Percentiles rank a stretch among this genome's conserved stretches.
Conservation (phyloP, 2,113 vertebrate species). For the Galbula dea region DNA sequence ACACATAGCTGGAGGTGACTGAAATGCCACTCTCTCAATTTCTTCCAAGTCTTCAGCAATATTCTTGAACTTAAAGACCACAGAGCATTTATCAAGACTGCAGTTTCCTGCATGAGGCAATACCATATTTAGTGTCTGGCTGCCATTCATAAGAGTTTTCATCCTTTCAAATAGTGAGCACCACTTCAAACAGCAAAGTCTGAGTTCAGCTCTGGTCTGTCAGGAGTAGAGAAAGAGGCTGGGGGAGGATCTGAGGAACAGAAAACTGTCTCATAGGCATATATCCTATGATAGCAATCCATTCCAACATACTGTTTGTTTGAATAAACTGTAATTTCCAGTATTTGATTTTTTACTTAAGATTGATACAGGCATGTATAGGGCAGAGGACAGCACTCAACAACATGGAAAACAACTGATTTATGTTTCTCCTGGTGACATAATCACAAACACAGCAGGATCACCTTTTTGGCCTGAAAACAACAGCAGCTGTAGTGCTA, state of each 20-base stretch:
- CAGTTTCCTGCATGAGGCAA: background rate
- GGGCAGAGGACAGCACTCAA: background rate
- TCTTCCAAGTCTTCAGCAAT: background rate
- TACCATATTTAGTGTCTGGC: background rate
- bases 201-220: background rate
- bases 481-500: background rate
- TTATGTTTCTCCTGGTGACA: background rate
- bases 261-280: background rate
- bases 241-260: background rate
- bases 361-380: background rate
- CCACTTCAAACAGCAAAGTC: background rate
- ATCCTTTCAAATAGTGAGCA: background rate
- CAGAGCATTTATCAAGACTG: background rate
- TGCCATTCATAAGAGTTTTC: background rate
- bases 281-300: background rate
- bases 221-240: background rate
- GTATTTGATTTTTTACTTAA: background rate
- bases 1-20: background rate
- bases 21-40: background rate
- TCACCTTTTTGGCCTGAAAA: background rate
- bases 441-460: background rate
- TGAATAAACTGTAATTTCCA: background rate
- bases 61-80: background rate
- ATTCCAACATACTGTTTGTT: background rate
- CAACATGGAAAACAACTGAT: background rate